Conservation (phyloP, 1,140 invertebrate genomes). For the Bombus vancouverensis region DNA sequence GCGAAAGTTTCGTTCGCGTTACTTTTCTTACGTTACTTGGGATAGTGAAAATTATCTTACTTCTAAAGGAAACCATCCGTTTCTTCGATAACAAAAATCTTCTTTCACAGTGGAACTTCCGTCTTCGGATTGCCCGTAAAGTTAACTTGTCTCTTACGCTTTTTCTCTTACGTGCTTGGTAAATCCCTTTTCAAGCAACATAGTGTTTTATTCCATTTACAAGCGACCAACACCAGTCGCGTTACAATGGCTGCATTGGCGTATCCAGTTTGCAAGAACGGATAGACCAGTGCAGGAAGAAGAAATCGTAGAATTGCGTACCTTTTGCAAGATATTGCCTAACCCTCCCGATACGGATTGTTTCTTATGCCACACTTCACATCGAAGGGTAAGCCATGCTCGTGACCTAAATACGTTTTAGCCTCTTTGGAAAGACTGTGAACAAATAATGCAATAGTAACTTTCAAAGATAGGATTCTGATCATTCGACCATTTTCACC, state of each 20-base stretch:
- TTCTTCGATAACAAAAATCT: background rate
- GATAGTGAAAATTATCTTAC: conserved; percentile 29
- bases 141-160: conserved; percentile 3
- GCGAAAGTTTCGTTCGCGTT: background rate
- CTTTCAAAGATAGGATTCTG: background rate
- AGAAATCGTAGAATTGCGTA: background rate
- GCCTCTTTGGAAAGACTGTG: background rate
- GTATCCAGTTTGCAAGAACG: background rate
- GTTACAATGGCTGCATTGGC: background rate
- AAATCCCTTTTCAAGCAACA: background rate
- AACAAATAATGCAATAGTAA: background rate
- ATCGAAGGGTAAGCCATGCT: background rate
- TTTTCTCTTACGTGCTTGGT: background rate
- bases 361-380: background rate
- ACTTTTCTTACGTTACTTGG: background rate
- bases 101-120: conserved; percentile 6
- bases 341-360: background rate
- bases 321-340: background rate
- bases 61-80: background rate
- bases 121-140: background rate
- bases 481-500: background rate
- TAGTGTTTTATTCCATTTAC: background rate
- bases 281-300: too few relatives aligned
- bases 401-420: background rate
- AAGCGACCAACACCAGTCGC: background rate